These are phyloP conservation scores for Seriola quinqueradiata DNA, from an alignment of 2,113 vertebrate species.

Conservation along the genomic window DNA sequence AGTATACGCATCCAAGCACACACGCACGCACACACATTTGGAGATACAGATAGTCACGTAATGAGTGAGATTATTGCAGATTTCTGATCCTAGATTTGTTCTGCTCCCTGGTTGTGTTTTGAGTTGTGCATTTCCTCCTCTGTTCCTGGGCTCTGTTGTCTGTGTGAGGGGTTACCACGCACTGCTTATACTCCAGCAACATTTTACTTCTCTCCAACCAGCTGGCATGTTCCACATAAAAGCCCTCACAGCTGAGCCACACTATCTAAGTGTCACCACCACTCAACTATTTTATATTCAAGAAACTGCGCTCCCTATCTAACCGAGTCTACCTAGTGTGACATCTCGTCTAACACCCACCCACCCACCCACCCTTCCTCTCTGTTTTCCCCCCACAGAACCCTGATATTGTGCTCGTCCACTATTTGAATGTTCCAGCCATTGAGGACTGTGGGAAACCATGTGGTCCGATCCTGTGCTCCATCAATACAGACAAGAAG, in stretches of 20 bases:
- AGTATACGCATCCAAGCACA: slow-evolving; percentile 20
- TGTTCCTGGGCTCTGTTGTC: slow-evolving; percentile 33
- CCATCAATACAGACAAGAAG: slow-evolving; percentile 99
- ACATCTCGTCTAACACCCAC: slow-evolving; percentile 9
- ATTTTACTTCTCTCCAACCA: slow-evolving; percentile 52
- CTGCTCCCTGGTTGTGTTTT: slow-evolving; percentile 47
- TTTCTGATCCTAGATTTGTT: slow-evolving; percentile 65
- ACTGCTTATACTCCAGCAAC: slow-evolving; percentile 42
- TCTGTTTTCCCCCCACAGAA: slow-evolving; percentile 86
- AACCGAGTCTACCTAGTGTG: background rate
- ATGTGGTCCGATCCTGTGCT: slow-evolving; percentile 98
- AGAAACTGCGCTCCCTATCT: slow-evolving; percentile 31
- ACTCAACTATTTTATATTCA: slow-evolving; percentile 26
- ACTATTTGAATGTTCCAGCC: slow-evolving; percentile 99
- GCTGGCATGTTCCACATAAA: slow-evolving; percentile 54
- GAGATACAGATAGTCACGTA: slow-evolving; percentile 52
- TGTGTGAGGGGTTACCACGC: slow-evolving; percentile 17
- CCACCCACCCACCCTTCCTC: background rate
- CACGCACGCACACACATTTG: slow-evolving; percentile 29
- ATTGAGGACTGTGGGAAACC: slow-evolving; percentile 99
- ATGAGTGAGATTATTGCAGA: slow-evolving; percentile 58
- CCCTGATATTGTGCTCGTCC: slow-evolving; percentile 98
- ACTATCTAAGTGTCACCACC: slow-evolving; percentile 45
- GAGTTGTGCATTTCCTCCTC: slow-evolving; percentile 30
- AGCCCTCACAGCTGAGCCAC: slow-evolving; percentile 48